Evolutionary conservation across 2,888 invertebrate genomes (phyloP).

Genomic region (Melolontha melolontha): DNA sequence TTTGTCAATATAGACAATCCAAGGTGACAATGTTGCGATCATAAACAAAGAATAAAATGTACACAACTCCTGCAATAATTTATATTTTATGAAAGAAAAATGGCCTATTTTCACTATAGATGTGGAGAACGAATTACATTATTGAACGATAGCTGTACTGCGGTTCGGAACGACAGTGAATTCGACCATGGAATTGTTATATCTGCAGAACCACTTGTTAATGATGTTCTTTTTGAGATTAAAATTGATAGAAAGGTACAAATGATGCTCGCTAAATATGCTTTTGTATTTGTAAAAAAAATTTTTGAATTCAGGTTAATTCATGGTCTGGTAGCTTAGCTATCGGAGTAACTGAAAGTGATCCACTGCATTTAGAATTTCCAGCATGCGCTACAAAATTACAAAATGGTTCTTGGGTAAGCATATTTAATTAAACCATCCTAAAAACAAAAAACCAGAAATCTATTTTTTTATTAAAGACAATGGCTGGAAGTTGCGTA

Average conservation of each 20-base stretch:
- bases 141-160: conserved; percentile 85
- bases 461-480: conserved; percentile 63
- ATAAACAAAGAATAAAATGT: conserved; percentile 31
- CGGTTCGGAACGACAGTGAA: conserved; percentile 82
- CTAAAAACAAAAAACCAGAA: conserved; percentile 7
- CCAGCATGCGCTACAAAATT: conserved; percentile 84
- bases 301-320: conserved; percentile 72
- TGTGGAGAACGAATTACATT: conserved; percentile 89
- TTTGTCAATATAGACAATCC: conserved; percentile 1
- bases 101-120: conserved; percentile 79
- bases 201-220: conserved; percentile 81
- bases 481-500: conserved; percentile 89
- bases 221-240: conserved; percentile 88
- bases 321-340: conserved; percentile 84
- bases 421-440: conserved; percentile 5
- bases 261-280: neutral
- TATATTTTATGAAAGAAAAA: conserved; percentile 52
- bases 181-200: conserved; percentile 91
- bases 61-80: neutral
- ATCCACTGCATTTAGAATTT: conserved; percentile 76
- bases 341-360: conserved; percentile 79
- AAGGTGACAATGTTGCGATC: neutral
- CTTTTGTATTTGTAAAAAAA: neutral
- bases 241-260: conserved; percentile 89
- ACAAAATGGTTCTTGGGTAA: conserved; percentile 86